Conservation (phyloP, 2,113 vertebrate species). For the Clarias gariepinus region DNA sequence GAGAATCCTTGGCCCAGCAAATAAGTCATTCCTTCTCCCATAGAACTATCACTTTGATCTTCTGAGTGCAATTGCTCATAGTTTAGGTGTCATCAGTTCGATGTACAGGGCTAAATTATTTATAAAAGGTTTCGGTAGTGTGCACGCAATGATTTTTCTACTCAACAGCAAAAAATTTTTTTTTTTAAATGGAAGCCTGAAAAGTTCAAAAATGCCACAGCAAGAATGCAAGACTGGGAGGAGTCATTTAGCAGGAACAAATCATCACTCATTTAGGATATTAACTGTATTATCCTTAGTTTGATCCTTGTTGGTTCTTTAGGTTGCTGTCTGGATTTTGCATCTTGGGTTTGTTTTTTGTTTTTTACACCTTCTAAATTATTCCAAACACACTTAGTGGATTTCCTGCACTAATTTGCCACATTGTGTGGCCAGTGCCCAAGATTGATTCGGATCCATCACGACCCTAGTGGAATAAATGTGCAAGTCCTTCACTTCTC, state of each 20-base stretch:
- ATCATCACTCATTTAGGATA: too few species aligned
- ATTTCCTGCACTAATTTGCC: not conserved
- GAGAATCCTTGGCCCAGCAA: constrained; percentile 55
- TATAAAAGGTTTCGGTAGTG: constrained; percentile 78
- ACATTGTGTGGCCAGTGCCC: not conserved
- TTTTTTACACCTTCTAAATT: not conserved
- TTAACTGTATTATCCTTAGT: not conserved
- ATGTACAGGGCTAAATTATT: constrained; percentile 78
- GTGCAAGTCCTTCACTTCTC: constrained; percentile 20
- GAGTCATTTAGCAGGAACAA: not conserved
- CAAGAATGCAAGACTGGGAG: constrained; percentile 62
- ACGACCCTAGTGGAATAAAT: not conserved
- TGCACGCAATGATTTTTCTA: constrained; percentile 68
- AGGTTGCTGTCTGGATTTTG: not conserved
- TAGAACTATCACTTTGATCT: constrained; percentile 78
- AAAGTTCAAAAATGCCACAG: constrained; percentile 68
- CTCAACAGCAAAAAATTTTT: constrained; percentile 72
- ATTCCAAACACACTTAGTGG: not conserved
- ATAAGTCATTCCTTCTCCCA: constrained; percentile 77
- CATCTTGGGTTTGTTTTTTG: not conserved
- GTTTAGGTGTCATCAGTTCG: constrained; percentile 80
- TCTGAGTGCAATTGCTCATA: constrained; percentile 73
- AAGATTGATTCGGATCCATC: not conserved
- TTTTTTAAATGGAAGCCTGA: constrained; percentile 57
- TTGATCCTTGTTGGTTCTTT: not conserved